Base-by-base conservation (phyloP, 1,140 invertebrate genomes). In the Mesaphorura yosii region DNA sequence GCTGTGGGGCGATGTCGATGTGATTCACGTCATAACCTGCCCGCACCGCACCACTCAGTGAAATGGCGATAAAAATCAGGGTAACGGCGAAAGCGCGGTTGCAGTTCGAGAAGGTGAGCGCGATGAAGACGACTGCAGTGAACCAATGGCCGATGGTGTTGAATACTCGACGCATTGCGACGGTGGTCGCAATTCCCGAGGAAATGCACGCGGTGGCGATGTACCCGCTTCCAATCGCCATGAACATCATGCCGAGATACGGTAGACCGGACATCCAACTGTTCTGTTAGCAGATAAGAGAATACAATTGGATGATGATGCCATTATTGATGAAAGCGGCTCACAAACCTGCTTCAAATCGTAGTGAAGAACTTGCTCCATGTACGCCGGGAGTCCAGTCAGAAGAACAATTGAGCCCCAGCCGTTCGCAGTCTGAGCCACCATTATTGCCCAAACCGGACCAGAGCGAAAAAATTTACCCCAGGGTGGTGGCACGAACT, bases 361-460 rank as follows among this genome's bases (percentile, higher is more conserved):
- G 64, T 90, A 93, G 66, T 87, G 79, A 1, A 97, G 75, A 22
- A 94, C 83, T 66, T 84, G 80, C 55, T 81, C 81, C 81, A 96
- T 86, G 67, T 91, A 97, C 56, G 83, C 84, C 0, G 93, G 92
- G 44, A 98, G 68, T 66, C 92, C 87, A 0, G 88, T 94, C 4
- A 96, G 73, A 64, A 95, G 82, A 17, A 88, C 96, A 70, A 95
- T 95, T 65, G 88, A 91, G 3, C 75, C 76, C 65, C 65, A 66
- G 0, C 48, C 52, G 23, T 60, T 51, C 2, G 39, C 84, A 78
- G 86, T 84, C 64, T 88, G 86, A 14, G 58, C 54, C 28, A 55
- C 73, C 0, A 86, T 72, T 19, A 87, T 67, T 0, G 83, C 83
- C 76, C 81, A 83, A 27, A 86, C 73, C 2, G 84, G 82, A 15